Conservation (phyloP, 2,113 vertebrate genomes). For the Festucalex cinctus region DNA sequence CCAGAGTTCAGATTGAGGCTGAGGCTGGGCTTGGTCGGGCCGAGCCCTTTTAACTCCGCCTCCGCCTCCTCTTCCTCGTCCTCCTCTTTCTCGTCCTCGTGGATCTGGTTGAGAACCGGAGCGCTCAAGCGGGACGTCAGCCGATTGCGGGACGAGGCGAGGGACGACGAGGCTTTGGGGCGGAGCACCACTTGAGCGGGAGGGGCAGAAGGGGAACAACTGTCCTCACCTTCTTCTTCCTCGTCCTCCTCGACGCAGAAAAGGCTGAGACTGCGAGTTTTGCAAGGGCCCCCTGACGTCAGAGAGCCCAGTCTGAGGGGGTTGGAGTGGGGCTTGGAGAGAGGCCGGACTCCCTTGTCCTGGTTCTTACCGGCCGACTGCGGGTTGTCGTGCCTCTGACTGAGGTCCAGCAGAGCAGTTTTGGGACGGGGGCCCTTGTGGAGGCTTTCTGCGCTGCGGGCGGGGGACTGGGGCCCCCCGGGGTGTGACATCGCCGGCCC, state of each 20-base stretch:
- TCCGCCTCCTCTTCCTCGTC: conserved; percentile 61
- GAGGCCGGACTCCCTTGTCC: conserved; percentile 49
- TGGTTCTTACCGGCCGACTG: conserved; percentile 51
- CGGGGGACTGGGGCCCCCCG: conserved; percentile 84
- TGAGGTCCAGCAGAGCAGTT: conserved; percentile 77
- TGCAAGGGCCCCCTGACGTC: conserved; percentile 44
- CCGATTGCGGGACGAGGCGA: conserved; percentile 81
- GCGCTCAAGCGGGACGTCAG: conserved; percentile 93
- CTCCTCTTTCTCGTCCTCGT: conserved; percentile 83
- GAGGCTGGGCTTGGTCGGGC: conserved; percentile 84
- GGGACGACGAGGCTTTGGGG: conserved; percentile 76
- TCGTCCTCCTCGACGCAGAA: conserved; percentile 95
- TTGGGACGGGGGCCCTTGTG: conserved; percentile 90
- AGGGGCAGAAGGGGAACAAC: conserved; percentile 65
- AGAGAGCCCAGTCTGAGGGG: conserved; percentile 55
- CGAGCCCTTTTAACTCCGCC: conserved; percentile 37
- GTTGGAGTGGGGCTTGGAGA: conserved; percentile 56
- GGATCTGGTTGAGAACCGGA: conserved; percentile 95
- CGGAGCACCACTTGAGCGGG: conserved; percentile 87
- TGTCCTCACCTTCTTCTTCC: conserved; percentile 80
- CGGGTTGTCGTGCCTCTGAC: conserved; percentile 53
- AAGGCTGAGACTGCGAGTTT: conserved; percentile 81
- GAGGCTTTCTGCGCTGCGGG: conserved; percentile 84
- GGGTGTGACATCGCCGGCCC: conserved; percentile 86
- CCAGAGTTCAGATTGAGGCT: conserved; percentile 86